Percentiles rank a stretch among this genome's conserved stretches.
phyloP scores from a whole-genome alignment of 2,113 vertebrate genomes.

The Cyprinodon brontotheroides region DNA sequence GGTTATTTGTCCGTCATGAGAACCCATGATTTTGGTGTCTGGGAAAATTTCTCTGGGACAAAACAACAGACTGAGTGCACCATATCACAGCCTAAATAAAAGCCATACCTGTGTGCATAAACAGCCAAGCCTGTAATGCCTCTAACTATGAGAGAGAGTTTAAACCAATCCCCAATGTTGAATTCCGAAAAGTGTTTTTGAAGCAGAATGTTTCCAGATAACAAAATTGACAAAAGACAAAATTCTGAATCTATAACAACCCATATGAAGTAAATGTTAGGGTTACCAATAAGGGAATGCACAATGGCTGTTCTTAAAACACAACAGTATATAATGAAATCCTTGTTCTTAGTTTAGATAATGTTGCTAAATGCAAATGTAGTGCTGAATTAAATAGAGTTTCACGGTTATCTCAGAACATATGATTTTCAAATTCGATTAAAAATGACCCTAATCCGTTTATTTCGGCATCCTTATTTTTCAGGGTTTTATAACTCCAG shows the following conservation, averaged over 20 bases:
- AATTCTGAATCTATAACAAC: background rate
- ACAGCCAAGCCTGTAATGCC: slow-evolving; percentile 7
- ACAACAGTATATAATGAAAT: background rate
- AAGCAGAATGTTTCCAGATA: background rate
- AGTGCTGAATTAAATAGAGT: too few relatives aligned
- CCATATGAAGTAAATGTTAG: background rate
- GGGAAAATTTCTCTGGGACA: background rate
- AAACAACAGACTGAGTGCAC: background rate
- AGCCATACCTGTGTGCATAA: background rate
- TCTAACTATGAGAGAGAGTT: background rate
- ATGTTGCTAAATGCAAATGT: background rate
- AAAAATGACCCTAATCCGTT: background rate
- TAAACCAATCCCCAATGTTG: background rate
- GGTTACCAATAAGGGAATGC: background rate
- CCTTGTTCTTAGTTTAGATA: background rate
- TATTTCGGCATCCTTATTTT: background rate
- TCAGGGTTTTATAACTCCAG: background rate
- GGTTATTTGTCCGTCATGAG: background rate
- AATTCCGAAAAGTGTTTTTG: background rate
- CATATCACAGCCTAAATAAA: background rate
- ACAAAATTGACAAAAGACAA: background rate
- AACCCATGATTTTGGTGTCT: background rate
- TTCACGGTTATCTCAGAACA: too few relatives aligned
- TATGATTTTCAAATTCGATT: background rate
- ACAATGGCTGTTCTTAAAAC: background rate